A percentile compares a stretch with the other conserved stretches of the same genome.
These are phyloP conservation scores for Loriculus beryllinus DNA, from an alignment of 2,797 vertebrate genomes.

Conservation along the genomic window DNA sequence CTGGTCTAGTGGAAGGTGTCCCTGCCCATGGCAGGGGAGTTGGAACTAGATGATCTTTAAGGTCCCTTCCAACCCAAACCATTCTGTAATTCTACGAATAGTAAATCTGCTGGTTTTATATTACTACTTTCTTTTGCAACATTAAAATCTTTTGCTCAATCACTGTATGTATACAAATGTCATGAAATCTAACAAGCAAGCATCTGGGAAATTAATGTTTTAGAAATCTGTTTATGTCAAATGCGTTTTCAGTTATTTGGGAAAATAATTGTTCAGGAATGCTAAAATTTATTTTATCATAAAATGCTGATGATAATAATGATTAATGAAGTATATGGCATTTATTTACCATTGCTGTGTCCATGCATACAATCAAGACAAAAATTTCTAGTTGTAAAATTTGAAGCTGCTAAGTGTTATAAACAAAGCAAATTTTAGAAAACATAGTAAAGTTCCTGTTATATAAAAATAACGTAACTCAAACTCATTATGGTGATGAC, in stretches of 20 bases:
- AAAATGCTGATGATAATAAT: background rate
- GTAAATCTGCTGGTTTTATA: background rate
- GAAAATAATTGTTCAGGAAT: background rate
- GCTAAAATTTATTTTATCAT: background rate
- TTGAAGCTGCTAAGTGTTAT: background rate
- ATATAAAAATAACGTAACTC: background rate
- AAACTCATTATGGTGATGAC: background rate
- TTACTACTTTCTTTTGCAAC: background rate
- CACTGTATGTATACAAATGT: background rate
- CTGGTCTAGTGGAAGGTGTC: no score
- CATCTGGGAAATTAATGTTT: background rate
- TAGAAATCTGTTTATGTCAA: background rate
- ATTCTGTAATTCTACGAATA: background rate
- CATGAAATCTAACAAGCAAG: background rate
- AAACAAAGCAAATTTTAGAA: background rate
- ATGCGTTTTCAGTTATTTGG: background rate
- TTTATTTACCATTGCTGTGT: background rate
- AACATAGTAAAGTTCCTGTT: background rate
- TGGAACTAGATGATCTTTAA: no score
- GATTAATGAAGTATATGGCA: background rate
- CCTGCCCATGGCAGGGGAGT: no score
- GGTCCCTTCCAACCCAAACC: no score
- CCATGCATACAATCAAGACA: background rate
- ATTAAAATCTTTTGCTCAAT: background rate
- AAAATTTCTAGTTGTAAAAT: background rate